Conservation (phyloP, 2,797 vertebrate species). For the Mus minutoides region DNA sequence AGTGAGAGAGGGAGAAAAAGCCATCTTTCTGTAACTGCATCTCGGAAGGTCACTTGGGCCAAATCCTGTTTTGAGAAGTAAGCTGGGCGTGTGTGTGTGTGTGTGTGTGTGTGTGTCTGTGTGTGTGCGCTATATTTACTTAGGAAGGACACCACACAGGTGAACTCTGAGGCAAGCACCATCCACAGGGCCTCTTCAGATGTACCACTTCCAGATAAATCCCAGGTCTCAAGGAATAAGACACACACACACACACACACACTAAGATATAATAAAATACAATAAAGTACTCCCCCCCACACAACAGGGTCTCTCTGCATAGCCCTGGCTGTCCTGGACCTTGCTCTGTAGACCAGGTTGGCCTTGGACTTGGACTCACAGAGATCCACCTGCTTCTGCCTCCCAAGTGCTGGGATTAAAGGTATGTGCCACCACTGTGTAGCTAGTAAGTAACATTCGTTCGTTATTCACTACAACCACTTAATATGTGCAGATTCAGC, state of each 20-base stretch:
- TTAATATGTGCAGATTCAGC: neutral
- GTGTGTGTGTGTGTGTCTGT: too few relatives aligned
- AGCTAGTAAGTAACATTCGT: neutral
- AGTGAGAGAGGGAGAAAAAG: too few relatives aligned
- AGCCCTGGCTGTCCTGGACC: neutral
- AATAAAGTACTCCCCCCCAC: neutral
- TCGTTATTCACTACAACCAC: neutral
- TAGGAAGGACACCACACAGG: neutral
- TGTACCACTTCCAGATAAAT: fast-evolving
- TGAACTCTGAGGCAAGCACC: too few relatives aligned
- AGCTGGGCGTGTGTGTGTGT: neutral
- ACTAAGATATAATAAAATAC: too few relatives aligned
- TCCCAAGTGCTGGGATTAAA: neutral
- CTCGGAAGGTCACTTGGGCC: neutral
- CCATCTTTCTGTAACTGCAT: too few relatives aligned
- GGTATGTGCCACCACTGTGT: fast-evolving
- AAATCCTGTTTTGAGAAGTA: neutral
- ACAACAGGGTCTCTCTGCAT: too few relatives aligned
- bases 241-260: neutral
- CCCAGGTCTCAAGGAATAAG: too few relatives aligned
- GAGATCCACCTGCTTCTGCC: neutral
- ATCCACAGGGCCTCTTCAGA: fast-evolving
- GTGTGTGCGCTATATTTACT: fast-evolving
- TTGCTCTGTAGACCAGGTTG: neutral
- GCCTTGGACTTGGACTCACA: neutral